Base-by-base conservation (phyloP, 2,113 vertebrate genomes). In the Caloenas nicobarica region DNA sequence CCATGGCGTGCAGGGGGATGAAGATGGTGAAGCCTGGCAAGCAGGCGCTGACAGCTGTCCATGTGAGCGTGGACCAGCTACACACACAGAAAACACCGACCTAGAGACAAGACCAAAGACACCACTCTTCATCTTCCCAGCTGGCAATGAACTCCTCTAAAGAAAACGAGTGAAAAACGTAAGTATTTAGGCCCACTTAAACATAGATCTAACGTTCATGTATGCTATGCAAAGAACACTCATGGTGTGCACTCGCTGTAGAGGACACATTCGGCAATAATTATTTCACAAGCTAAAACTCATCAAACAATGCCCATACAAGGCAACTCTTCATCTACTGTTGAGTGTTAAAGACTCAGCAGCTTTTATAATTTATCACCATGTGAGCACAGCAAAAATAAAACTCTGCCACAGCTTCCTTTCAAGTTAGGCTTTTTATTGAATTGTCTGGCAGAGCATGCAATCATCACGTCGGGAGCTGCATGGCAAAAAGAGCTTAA, bases 351-450 rank as follows among this genome's bases (percentile, higher is more conserved):
- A 95, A 92, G 86, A 58, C 86, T 89, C 19, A 1, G 40, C 70
- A 82, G 83, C 83, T 84, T 91, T 69, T 86, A 40, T 72, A 86
- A 96, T 96, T 93, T 89, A 96, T 84, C 92, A 96, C 71, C 83
- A 44, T 51, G 70, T 29, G 60, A 94, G 86, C 57, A 68, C 50
- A 84, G 81, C 25, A 91, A 96, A 95, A 89, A 88, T 31, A 64
- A 6, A 87, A 87, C 73, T 86, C 76, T 87, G 81, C 72, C 72
- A 88, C 86, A 84, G 73, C 28, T 34, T 79, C 83, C 92, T 94
- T 96, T 96, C 88, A 94, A 96, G 80, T 87, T 28, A 28, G 8
- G 44, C 46, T 88, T 92, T 80, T 86, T 79, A 91, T 11, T 86
- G 65, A 93, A 61, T 65, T 53, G 86, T 76, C 89, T 91, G 77